Percentiles rank a stretch among this genome's conserved stretches.
Evolutionary conservation across 2,797 vertebrate genomes (phyloP).

Genomic region (Phoxinus dragarum): DNA sequence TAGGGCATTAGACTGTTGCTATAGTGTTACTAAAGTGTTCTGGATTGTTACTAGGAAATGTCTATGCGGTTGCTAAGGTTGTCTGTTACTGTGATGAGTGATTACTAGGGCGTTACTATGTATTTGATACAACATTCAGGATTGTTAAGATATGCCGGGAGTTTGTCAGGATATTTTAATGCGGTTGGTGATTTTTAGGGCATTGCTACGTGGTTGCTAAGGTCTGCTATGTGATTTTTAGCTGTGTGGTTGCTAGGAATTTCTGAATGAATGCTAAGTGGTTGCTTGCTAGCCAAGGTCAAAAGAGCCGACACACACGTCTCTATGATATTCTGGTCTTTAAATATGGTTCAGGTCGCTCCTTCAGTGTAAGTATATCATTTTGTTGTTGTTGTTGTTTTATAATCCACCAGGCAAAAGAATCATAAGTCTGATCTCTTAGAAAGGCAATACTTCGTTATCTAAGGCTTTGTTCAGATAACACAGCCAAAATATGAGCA

Average conservation of each 20-base stretch:
- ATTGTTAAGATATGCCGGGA: no score
- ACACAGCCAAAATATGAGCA: not conserved
- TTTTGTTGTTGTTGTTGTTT: not conserved
- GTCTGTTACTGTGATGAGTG: no score
- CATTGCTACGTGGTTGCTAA: not conserved
- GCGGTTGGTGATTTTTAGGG: not conserved
- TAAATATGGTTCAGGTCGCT: no score
- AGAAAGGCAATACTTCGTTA: not conserved
- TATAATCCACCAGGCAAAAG: not conserved
- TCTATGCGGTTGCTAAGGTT: not conserved
- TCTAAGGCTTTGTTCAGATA: not conserved
- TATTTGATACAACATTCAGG: no score
- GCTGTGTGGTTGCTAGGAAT: not conserved
- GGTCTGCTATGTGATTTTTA: conserved; percentile 21
- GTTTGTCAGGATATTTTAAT: no score
- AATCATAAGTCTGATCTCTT: not conserved
- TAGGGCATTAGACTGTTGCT: not conserved
- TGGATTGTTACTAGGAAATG: not conserved
- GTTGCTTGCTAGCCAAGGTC: not conserved
- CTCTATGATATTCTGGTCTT: not conserved
- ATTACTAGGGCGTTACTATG: no score
- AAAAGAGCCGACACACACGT: not conserved
- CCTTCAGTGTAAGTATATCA: not conserved
- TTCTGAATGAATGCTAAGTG: not conserved
- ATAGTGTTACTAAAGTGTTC: not conserved